Percentiles rank a stretch among this genome's conserved stretches.
Evolutionary conservation across 2,113 vertebrate genomes (phyloP).

Genomic region (Donacobius atricapilla): DNA sequence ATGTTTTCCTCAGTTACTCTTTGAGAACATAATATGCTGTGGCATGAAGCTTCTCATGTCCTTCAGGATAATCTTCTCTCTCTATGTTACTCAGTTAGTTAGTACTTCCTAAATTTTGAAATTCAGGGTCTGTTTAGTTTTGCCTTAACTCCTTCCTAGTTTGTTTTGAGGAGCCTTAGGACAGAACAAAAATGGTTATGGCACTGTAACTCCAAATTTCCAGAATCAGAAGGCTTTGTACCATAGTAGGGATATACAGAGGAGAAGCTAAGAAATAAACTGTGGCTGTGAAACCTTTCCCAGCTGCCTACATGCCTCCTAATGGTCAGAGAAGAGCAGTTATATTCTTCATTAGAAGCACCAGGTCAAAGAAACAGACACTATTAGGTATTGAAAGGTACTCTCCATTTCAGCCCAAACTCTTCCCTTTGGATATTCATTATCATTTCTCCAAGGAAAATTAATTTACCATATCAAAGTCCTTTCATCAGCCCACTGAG

Average conservation of each 20-base stretch:
- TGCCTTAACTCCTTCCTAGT: background rate
- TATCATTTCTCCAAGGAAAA: background rate
- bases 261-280: background rate
- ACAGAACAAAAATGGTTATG: background rate
- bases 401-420: background rate
- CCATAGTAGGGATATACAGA: background rate
- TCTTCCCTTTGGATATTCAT: background rate
- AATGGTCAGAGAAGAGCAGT: background rate
- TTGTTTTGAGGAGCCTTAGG: background rate
- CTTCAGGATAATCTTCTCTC: background rate
- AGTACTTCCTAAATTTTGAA: background rate
- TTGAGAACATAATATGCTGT: background rate
- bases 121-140: background rate
- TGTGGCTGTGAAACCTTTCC: background rate
- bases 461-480: background rate
- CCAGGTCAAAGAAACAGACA: background rate
- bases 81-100: background rate
- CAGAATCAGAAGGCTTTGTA: background rate
- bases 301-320: background rate
- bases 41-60: background rate
- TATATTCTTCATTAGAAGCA: background rate
- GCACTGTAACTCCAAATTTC: background rate
- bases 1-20: background rate
- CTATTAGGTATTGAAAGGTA: background rate
- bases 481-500: background rate